These are phyloP conservation scores for Drosophila rhopaloa DNA, from an alignment of 1,140 invertebrate species.

Conservation along the genomic window DNA sequence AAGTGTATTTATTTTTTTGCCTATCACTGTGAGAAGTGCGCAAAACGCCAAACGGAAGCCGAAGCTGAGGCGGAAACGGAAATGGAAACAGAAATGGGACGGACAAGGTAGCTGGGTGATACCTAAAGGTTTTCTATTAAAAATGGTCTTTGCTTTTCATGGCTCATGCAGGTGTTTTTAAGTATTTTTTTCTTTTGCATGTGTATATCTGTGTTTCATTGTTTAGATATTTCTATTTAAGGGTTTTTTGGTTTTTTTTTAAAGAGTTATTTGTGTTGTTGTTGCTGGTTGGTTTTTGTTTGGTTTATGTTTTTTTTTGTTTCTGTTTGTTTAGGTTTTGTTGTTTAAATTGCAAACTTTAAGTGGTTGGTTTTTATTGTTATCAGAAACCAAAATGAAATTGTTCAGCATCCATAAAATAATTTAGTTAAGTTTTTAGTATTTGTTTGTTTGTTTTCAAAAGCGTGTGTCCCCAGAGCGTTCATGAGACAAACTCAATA, in stretches of 20 bases:
- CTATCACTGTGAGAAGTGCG: conserved; percentile 2
- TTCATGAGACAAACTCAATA: conserved; percentile 82
- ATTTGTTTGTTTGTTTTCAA: conserved; percentile 45
- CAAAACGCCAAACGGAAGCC: conserved; percentile 15
- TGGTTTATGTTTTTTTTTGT: conserved; percentile 22
- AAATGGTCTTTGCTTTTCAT: conserved; percentile 3
- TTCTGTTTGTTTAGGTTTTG: conserved; percentile 47
- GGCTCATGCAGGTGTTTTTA: conserved; percentile 31
- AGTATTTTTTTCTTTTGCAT: neutral
- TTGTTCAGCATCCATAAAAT: conserved; percentile 69
- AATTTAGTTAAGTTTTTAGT: conserved; percentile 29
- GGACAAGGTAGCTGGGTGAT: conserved; percentile 21
- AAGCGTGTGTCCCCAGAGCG: conserved; percentile 82
- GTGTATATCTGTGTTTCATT: conserved; percentile 20
- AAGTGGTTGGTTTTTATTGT: conserved; percentile 37
- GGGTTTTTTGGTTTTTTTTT: conserved; percentile 16
- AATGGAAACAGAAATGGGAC: conserved; percentile 21
- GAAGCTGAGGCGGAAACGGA: conserved; percentile 32
- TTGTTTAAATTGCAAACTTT: conserved; percentile 63
- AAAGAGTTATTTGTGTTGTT: conserved; percentile 41
- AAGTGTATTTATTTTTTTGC: conserved; percentile 3
- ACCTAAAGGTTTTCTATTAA: conserved; percentile 20
- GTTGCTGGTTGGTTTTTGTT: conserved; percentile 31
- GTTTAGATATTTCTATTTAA: conserved; percentile 23
- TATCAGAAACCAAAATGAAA: conserved; percentile 54